Evolutionary conservation across 1,140 invertebrate genomes (phyloP).

Genomic region (Drosophila nigrodunni): DNA sequence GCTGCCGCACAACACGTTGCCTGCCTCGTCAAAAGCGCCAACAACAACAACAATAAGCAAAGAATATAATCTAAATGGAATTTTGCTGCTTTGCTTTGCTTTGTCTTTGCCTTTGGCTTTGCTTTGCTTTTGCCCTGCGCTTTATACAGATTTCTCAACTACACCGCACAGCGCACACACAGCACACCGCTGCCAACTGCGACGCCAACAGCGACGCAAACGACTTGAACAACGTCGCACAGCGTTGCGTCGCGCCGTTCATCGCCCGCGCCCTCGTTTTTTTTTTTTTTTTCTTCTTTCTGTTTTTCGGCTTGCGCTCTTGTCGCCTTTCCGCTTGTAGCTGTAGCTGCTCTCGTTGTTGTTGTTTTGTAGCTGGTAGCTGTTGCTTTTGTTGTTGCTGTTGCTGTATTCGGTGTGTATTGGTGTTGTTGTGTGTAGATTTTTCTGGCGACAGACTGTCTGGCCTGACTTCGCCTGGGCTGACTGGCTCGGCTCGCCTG

Average conservation of each 20-base stretch:
- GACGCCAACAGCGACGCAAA: conserved; percentile 49
- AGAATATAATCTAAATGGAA: conserved; percentile 76
- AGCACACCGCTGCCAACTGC: conserved; percentile 27
- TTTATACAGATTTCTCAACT: conserved; percentile 69
- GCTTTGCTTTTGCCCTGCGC: conserved; percentile 46
- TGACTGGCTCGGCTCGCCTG: conserved; percentile 44
- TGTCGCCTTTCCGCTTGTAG: conserved; percentile 5
- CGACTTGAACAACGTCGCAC: conserved; percentile 37
- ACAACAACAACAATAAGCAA: conserved; percentile 48
- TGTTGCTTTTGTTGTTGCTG: not conserved
- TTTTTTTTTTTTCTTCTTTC: too few relatives aligned
- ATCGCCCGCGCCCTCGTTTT: conserved; percentile 15
- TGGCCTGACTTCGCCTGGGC: conserved; percentile 70
- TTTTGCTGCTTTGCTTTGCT: conserved; percentile 65
- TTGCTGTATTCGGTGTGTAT: conserved; percentile 10
- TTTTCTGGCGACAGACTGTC: conserved; percentile 82
- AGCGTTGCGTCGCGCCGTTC: not conserved
- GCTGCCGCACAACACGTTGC: conserved; percentile 60
- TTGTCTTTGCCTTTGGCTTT: conserved; percentile 45
- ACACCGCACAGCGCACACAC: conserved; percentile 40
- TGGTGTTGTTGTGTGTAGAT: conserved; percentile 71
- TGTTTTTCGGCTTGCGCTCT: conserved; percentile 15
- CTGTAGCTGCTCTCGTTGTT: not conserved
- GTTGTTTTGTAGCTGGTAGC: conserved; percentile 36
- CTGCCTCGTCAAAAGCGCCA: conserved; percentile 64